phyloP scores from a whole-genome alignment of 2,888 invertebrate species.

The Aplocera efformata region DNA sequence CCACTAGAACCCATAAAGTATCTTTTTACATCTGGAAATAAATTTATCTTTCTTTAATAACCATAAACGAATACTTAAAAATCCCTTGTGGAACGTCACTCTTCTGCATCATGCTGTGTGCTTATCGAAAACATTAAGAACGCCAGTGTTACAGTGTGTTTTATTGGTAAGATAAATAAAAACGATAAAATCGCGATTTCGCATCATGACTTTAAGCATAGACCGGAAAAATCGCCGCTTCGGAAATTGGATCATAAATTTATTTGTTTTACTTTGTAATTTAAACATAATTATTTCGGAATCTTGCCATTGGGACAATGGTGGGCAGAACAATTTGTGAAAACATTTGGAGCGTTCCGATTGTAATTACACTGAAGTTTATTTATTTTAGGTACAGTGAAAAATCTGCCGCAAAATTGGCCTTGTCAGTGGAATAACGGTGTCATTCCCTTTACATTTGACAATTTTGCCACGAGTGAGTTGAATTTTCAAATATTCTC shows the following conservation, averaged over 20 bases:
- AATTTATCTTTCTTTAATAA: too few species aligned
- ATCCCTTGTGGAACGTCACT: too few species aligned
- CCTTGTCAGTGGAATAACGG: slow-evolving; percentile 51
- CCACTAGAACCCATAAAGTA: too few species aligned
- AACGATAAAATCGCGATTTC: slow-evolving; percentile 38
- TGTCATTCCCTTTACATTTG: slow-evolving; percentile 48
- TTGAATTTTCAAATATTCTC: too few species aligned
- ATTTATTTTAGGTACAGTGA: slow-evolving; percentile 34
- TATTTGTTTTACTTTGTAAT: slow-evolving; percentile 45
- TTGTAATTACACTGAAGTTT: slow-evolving; percentile 18
- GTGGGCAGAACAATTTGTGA: slow-evolving; percentile 32
- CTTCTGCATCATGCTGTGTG: too few species aligned
- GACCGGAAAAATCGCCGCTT: slow-evolving; percentile 22
- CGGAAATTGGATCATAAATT: slow-evolving; percentile 50
- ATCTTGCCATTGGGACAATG: slow-evolving; percentile 32
- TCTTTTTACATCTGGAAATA: too few species aligned
- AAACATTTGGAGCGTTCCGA: slow-evolving; percentile 18
- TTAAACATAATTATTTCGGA: slow-evolving; percentile 42
- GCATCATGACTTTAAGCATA: slow-evolving; percentile 30
- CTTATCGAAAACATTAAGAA: too few species aligned
- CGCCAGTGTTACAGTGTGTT: slow-evolving; percentile 24
- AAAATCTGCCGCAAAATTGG: slow-evolving; percentile 42
- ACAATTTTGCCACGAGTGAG: slow-evolving; percentile 57
- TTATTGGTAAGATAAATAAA: slow-evolving; percentile 40
- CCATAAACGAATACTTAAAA: too few species aligned